Evolutionary conservation across 2,797 vertebrate genomes (phyloP), one percentile per base, ranked within the genome.

Genomic region (Cuniculus paca): DNA sequence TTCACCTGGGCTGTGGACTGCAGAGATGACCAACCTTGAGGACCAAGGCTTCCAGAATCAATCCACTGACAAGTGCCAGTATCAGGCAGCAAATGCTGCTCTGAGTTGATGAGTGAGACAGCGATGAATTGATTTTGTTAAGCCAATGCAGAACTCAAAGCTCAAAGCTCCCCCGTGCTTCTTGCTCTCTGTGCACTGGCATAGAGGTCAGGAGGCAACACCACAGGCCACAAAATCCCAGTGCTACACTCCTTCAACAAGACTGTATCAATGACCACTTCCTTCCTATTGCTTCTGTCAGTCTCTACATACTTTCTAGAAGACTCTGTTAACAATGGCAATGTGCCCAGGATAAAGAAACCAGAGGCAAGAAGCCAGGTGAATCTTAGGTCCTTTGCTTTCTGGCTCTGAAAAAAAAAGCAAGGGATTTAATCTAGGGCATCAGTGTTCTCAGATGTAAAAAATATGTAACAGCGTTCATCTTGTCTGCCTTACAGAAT

Each of bases 241-340:
- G 70, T 0, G 19, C 72, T 78, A n/a, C 0, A 54, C 24, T 94
- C 86, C 86, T 84, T 91, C 88, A 95, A n/a, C 24, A 74, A 90
- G 79, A 80, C 6, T 34, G 5, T 70, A 81, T 75, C 96, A 91
- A 78, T 84, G 87, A 17, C 65, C 88, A 88, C 82, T 87, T 60
- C 79, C 36, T 95, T 96, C 83, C 48, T 36, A 63, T 50, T 36
- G 50, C 56, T 91, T 56, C 82, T 75, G 39, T 77, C 86, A 88
- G 93, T 75, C 48, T 68, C 80, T 36, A 86, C 63, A n/a, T 56
- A 70, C 50, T 93, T 95, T 97, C 84, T 85, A 91, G 91, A 95
- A 96, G 88, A 87, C 39, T 78, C 61, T 91, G 61, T 60, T 70
- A 91, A 91, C 28, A 91, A 58, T 82, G 89, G 83, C 61, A 54